Evolutionary conservation across 2,113 vertebrate genomes (phyloP), one percentile per base, ranked within the genome.

Genomic region (Gymnocephalus cernua): DNA sequence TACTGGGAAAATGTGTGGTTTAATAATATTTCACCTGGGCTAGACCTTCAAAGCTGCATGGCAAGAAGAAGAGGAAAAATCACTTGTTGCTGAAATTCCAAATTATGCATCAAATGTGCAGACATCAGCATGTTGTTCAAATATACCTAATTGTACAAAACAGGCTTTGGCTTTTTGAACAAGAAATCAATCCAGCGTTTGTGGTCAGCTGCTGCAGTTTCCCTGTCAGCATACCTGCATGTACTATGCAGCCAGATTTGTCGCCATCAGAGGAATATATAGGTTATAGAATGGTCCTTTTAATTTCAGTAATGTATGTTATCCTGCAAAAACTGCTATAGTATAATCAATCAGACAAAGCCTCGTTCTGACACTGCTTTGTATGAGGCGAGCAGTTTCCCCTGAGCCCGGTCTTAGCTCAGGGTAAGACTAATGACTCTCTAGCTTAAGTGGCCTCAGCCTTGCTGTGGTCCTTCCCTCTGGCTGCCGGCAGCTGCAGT

Each of bases 81-180:
- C 53, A 77, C 8, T 77, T 66, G 59, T 66, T 67, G 50, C 57
- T 57, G 25, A 74, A 77, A 69, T 71, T 61, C 18, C 53, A 25
- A 57, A 32, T 61, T 23, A 59, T 48, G 63, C 14, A 21, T 85
- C 27, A 27, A 47, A 72, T 38, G 51, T 59, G 50, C 57, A 85
- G 61, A 51, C 45, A 41, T 41, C 38, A 41, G 38, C 38, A 41
- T 41, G 38, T 41, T 41, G 82, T 80, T 67, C 38, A 73, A 61
- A 91, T 88, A 79, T 91, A 69, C 80, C 77, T 89, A 88, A 88
- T 90, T 90, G 80, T 86, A 82, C 79, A 89, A 89, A 89, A 84
- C 12, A 15, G 18, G 23, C 21, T n/a, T 6, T 23, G n/a, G 45
- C 1, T 25, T 41, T 70, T 66, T 38, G 14, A 51, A 38, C 15